phyloP scores from a whole-genome alignment of 2,797 vertebrate genomes.

The Gymnodraco acuticeps region DNA sequence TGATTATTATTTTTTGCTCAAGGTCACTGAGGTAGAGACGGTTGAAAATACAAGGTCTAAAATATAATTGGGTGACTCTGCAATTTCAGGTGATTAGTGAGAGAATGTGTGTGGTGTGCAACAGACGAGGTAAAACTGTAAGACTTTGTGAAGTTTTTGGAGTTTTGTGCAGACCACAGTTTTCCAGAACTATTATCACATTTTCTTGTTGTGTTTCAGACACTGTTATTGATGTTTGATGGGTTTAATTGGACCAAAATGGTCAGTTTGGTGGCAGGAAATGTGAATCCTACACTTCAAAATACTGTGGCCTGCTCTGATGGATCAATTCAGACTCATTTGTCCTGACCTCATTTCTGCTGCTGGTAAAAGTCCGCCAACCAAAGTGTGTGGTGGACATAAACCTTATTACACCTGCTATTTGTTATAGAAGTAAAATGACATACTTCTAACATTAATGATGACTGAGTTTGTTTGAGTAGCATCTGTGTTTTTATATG shows the following conservation, averaged over 20 bases:
- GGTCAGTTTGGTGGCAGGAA: background rate
- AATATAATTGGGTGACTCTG: constrained; percentile 38
- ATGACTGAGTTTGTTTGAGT: background rate
- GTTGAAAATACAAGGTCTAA: constrained; percentile 35
- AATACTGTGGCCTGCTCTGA: background rate
- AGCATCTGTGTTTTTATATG: background rate
- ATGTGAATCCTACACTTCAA: background rate
- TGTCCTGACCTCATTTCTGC: background rate
- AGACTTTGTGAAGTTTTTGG: background rate
- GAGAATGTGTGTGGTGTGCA: background rate
- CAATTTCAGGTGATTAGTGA: constrained; percentile 5
- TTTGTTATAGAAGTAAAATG: too few relatives aligned
- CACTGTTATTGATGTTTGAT: background rate
- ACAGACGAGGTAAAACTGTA: constrained; percentile 2
- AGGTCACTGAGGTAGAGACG: constrained; percentile 27
- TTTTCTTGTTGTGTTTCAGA: background rate
- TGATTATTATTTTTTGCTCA: constrained; percentile 16
- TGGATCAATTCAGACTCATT: background rate
- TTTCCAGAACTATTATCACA: background rate
- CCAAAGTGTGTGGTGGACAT: background rate
- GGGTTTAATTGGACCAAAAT: background rate
- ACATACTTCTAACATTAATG: background rate
- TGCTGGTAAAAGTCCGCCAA: background rate
- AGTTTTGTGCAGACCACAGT: background rate
- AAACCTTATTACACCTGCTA: background rate